These are phyloP conservation scores for Gymnothorax reevesii DNA, from an alignment of 2,797 vertebrate genomes.

Conservation along the genomic window DNA sequence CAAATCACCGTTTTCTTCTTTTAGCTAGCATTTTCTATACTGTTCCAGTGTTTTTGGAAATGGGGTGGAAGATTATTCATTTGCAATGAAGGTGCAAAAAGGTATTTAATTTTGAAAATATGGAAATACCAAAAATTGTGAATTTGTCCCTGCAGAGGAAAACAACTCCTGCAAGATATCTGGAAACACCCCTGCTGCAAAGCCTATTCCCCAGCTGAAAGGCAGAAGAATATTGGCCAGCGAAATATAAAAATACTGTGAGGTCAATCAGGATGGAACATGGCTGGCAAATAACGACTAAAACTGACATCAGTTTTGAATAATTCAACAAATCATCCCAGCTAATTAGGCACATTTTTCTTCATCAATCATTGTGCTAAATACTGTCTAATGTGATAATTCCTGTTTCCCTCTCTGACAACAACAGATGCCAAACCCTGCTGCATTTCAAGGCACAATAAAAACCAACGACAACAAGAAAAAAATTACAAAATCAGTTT, in stretches of 20 bases:
- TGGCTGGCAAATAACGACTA: conserved; percentile 32
- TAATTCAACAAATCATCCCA: not conserved
- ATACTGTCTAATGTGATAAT: not conserved
- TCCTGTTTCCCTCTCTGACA: not conserved
- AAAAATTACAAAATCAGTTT: conserved; percentile 18
- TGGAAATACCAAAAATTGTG: not conserved
- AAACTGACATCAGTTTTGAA: not conserved
- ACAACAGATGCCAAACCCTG: not conserved
- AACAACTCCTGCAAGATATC: not conserved
- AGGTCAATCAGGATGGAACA: not conserved
- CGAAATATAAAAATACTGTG: not conserved
- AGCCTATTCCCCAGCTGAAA: not conserved
- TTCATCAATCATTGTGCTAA: conserved; percentile 13
- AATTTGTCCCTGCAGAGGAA: not conserved
- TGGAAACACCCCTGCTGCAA: not conserved
- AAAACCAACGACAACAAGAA: conserved; percentile 1
- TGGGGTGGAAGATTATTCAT: not conserved
- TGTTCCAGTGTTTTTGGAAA: too few relatives aligned
- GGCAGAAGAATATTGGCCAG: not conserved
- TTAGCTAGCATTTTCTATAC: too few relatives aligned
- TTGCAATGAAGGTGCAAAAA: not conserved
- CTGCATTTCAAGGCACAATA: not conserved
- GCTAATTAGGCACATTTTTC: conserved; percentile 16
- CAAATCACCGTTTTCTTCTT: too few relatives aligned
- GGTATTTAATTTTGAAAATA: not conserved